Evolutionary conservation across 37 sponge, comb jelly and placozoan genomes (phyloP).

Genomic region (Cliona cf. orientalis): DNA sequence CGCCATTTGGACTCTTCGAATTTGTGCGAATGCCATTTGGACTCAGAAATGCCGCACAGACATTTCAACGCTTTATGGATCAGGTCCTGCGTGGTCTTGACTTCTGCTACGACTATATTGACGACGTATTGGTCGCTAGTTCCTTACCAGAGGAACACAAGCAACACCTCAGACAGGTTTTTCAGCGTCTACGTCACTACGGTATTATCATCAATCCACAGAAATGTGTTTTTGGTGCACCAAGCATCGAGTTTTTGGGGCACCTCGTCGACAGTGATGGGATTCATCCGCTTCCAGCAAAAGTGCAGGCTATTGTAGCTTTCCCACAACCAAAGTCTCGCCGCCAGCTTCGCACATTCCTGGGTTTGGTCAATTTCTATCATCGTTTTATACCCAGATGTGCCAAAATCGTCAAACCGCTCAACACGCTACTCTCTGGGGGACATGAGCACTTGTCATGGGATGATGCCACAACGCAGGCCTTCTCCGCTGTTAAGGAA

Average conservation of each 20-base stretch:
- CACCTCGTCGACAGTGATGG: slow-evolving; percentile 26
- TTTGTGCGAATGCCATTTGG: slow-evolving; percentile 52
- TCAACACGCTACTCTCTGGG: slow-evolving; percentile 12
- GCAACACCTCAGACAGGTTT: slow-evolving; percentile 32
- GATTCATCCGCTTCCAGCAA: slow-evolving; percentile 23
- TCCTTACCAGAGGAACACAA: slow-evolving; percentile 41
- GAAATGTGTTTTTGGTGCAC: slow-evolving; percentile 56
- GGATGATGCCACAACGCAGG: background rate
- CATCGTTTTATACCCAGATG: slow-evolving; percentile 21
- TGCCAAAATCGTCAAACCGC: slow-evolving; percentile 35
- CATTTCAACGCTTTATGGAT: slow-evolving; percentile 67
- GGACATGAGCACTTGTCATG: slow-evolving; percentile 24
- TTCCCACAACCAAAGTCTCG: slow-evolving; percentile 63
- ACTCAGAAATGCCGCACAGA: slow-evolving; percentile 47
- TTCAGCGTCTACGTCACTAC: slow-evolving; percentile 5
- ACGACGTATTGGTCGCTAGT: slow-evolving; percentile 53
- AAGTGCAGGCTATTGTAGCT: slow-evolving; percentile 44
- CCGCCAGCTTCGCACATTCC: slow-evolving; percentile 27
- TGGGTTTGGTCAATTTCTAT: slow-evolving; percentile 50
- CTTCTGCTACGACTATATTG: slow-evolving; percentile 36
- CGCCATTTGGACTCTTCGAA: slow-evolving; percentile 74
- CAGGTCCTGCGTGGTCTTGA: slow-evolving; percentile 60
- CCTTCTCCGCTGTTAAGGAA: slow-evolving; percentile 21
- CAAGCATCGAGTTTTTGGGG: slow-evolving; percentile 34
- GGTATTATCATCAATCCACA: slow-evolving; percentile 40